phyloP scores from a whole-genome alignment of 2,113 vertebrate genomes.

The Castor canadensis region DNA sequence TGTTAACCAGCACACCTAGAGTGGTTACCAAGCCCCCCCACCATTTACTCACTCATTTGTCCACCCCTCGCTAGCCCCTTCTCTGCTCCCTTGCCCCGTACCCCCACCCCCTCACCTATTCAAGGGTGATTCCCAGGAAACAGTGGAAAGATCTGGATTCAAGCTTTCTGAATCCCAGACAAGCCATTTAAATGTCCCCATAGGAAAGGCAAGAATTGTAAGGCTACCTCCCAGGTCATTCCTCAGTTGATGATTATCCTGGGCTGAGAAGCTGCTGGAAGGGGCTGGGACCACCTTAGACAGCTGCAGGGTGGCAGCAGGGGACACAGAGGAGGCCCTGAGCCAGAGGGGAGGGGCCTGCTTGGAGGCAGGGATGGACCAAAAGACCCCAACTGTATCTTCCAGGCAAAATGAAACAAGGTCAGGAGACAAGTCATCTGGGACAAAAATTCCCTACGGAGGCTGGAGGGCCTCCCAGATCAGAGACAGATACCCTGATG shows the following conservation, averaged over 20 bases:
- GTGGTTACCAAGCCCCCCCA: no score
- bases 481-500: background rate
- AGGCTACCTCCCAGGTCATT: background rate
- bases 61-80: no score
- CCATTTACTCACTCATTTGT: background rate
- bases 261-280: background rate
- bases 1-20: background rate
- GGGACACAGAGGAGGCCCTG: background rate
- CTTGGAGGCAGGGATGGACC: background rate
- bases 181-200: background rate
- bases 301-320: background rate
- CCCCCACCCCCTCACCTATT: background rate
- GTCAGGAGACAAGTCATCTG: no score
- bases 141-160: background rate
- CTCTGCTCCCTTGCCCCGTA: no score
- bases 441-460: background rate
- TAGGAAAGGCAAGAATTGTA: no score
- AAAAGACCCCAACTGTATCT: background rate
- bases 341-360: background rate
- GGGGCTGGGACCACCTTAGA: background rate
- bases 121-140: background rate
- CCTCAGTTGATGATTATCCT: background rate
- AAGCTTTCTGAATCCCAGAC: background rate
- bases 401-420: background rate
- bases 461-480: fast-evolving